Evolutionary conservation across 2,113 vertebrate species (phyloP).

Genomic region (Microtus pennsylvanicus): DNA sequence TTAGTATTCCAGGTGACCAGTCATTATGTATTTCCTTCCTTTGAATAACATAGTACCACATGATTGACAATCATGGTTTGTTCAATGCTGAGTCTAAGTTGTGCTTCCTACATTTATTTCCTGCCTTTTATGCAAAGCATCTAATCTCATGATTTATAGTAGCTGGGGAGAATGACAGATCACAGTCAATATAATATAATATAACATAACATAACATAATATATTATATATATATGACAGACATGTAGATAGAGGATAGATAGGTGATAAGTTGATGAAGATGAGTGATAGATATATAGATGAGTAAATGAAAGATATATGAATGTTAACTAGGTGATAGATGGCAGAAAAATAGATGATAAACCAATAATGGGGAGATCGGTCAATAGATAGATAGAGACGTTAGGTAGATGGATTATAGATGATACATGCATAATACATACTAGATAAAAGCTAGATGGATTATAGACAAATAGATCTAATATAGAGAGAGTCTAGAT

Average conservation of each 20-base stretch:
- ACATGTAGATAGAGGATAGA: not conserved
- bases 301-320: not conserved
- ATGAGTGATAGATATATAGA: not conserved
- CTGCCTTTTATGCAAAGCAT: not conserved
- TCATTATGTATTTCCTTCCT: not conserved
- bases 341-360: not conserved
- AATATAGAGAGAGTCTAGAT: not conserved
- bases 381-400: not conserved
- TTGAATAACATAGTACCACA: not conserved
- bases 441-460: not conserved
- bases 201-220: too few species aligned
- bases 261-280: not conserved
- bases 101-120: not conserved
- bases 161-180: not conserved
- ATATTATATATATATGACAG: not conserved
- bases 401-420: too few species aligned
- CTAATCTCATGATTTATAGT: not conserved
- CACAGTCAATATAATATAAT: not conserved
- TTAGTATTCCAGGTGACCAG: not conserved
- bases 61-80: not conserved
- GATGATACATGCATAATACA: too few species aligned
- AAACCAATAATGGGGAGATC: not conserved
- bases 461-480: not conserved
- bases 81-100: not conserved
- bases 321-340: not conserved